Conservation (phyloP, 2,797 vertebrate species). For the Lithobates pipiens region DNA sequence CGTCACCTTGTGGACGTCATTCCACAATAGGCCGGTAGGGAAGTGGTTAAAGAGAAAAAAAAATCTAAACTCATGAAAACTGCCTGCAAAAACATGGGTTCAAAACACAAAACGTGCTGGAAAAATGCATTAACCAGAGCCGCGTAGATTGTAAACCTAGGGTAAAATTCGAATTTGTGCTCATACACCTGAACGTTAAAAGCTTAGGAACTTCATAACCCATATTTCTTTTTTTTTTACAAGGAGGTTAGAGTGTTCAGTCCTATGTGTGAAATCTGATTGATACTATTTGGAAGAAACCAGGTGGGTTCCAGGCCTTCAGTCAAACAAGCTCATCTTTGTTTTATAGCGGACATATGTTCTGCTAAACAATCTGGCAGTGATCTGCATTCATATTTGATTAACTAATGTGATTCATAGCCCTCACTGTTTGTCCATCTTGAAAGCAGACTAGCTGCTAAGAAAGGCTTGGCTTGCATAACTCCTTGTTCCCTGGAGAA, state of each 20-base stretch:
- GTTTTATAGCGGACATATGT: slow-evolving; percentile 39
- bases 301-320: slow-evolving; percentile 6
- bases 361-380: slow-evolving; percentile 9
- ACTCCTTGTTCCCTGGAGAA: slow-evolving; percentile 6
- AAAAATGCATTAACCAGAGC: too few relatives aligned
- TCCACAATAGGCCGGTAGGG: too few relatives aligned
- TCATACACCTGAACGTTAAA: too few relatives aligned
- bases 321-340: slow-evolving; percentile 21
- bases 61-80: too few relatives aligned
- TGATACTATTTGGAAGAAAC: slow-evolving; percentile 8
- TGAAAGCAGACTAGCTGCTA: not conserved
- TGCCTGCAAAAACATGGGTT: too few relatives aligned
- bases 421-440: slow-evolving; percentile 4
- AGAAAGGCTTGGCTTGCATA: slow-evolving; percentile 22
- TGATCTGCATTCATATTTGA: slow-evolving; percentile 16
- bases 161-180: too few relatives aligned
- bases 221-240: too few relatives aligned
- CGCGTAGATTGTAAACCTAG: too few relatives aligned
- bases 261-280: not conserved
- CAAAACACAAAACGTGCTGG: too few relatives aligned
- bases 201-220: too few relatives aligned
- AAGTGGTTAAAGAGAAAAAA: too few relatives aligned
- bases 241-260: not conserved
- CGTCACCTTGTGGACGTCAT: too few relatives aligned
- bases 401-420: slow-evolving; percentile 12